Conservation (phyloP, 2,113 vertebrate species). For the Lophochroa leadbeateri region DNA sequence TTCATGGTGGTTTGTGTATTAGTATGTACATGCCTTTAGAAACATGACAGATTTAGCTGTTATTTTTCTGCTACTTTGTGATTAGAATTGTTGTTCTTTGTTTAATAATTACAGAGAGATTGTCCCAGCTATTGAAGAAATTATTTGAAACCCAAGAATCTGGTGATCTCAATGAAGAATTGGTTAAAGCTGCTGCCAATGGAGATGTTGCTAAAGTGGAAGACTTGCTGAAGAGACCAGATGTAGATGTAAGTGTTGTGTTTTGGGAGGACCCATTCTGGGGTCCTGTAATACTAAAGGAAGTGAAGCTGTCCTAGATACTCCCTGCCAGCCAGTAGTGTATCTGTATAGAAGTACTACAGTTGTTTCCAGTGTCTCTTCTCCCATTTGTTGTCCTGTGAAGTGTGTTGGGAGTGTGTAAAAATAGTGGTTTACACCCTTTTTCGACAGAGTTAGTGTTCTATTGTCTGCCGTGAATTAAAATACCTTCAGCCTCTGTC, state of each 20-base stretch:
- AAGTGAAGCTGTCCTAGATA: not conserved
- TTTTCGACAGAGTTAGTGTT: not conserved
- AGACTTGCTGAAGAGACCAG: constrained; percentile 94
- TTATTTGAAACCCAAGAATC: constrained; percentile 99
- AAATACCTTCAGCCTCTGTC: not conserved
- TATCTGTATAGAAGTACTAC: not conserved
- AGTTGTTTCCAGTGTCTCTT: not conserved
- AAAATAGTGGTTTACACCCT: not conserved
- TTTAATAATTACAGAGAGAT: constrained; percentile 84
- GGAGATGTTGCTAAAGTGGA: constrained; percentile 98
- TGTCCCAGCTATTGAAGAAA: constrained; percentile 97
- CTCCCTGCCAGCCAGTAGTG: not conserved
- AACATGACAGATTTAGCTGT: not conserved
- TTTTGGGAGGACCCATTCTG: not conserved
- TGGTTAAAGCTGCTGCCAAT: constrained; percentile 98
- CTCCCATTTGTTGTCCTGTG: not conserved
- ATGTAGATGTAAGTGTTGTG: constrained; percentile 88
- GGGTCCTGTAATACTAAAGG: not conserved
- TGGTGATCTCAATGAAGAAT: constrained; percentile 97
- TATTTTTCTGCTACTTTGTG: not conserved
- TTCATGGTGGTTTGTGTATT: not conserved
- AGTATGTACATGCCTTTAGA: not conserved
- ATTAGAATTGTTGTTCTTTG: not conserved
- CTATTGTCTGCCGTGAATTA: not conserved
- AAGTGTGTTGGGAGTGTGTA: not conserved